Percentiles rank a stretch among this genome's conserved stretches.
Conservation (phyloP, 2,888 invertebrate species). For the Athalia cordata region DNA sequence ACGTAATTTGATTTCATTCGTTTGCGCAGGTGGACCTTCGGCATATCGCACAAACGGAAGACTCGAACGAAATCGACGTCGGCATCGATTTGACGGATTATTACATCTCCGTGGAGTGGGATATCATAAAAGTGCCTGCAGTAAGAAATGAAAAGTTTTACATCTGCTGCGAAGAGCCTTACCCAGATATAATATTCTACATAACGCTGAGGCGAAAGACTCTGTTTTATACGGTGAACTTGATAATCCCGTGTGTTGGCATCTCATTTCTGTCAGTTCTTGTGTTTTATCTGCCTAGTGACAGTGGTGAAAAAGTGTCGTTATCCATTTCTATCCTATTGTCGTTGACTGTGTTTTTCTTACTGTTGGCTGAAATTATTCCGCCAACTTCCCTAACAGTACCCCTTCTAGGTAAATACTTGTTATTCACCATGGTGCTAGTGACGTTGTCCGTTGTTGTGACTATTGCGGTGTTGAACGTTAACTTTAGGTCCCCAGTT, state of each 20-base stretch:
- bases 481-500: constrained; percentile 94
- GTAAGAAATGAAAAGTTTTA: constrained; percentile 94
- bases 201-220: constrained; percentile 95
- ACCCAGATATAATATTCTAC: constrained; percentile 98
- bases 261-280: constrained; percentile 97
- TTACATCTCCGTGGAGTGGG: constrained; percentile 99
- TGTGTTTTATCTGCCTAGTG: constrained; percentile 97
- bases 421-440: constrained; percentile 95
- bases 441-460: constrained; percentile 95
- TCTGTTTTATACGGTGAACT: constrained; percentile 97
- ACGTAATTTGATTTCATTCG: neutral
- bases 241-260: constrained; percentile 97
- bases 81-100: constrained; percentile 95
- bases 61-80: constrained; percentile 90
- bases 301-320: constrained; percentile 98
- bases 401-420: constrained; percentile 89
- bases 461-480: constrained; percentile 94
- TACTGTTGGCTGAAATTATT: constrained; percentile 94
- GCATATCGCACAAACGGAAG: constrained; percentile 90
- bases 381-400: constrained; percentile 95
- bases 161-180: constrained; percentile 97
- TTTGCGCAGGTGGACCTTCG: constrained; percentile 88
- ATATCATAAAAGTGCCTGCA: constrained; percentile 94
- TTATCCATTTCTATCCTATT: constrained; percentile 95
- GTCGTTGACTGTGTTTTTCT: constrained; percentile 95